These are phyloP conservation scores for Streblospio benedicti DNA, from an alignment of 1,140 invertebrate genomes.

Conservation along the genomic window DNA sequence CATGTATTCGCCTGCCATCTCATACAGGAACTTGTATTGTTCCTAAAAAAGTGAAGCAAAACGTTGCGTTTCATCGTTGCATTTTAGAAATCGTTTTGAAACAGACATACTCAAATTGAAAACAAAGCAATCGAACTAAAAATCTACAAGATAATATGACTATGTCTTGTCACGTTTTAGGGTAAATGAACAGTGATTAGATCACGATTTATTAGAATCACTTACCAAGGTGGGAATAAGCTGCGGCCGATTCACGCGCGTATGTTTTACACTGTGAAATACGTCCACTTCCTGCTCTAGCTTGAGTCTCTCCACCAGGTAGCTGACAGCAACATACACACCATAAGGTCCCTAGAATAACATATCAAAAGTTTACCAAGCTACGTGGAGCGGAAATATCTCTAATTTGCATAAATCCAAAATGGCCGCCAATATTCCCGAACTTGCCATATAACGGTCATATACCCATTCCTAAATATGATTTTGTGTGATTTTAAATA, in stretches of 20 bases:
- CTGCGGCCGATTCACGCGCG: constrained; percentile 39
- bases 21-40: constrained; percentile 22
- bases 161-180: not conserved
- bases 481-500: too few relatives aligned
- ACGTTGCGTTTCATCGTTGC: not conserved
- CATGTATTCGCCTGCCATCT: constrained; percentile 16
- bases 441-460: too few relatives aligned
- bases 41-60: constrained; percentile 10
- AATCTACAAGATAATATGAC: not conserved
- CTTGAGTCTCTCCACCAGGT: constrained; percentile 46
- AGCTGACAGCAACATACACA: constrained; percentile 42
- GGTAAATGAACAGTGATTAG: not conserved
- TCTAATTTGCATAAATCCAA: too few relatives aligned
- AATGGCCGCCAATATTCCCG: too few relatives aligned
- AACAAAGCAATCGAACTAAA: not conserved
- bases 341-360: constrained; percentile 31
- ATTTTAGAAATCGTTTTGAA: not conserved
- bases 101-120: not conserved
- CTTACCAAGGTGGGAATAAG: constrained; percentile 41
- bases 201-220: not conserved
- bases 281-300: constrained; percentile 49
- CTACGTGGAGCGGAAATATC: too few relatives aligned
- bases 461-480: too few relatives aligned
- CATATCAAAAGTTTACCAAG: too few relatives aligned
- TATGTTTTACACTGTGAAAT: constrained; percentile 48